A percentile compares a stretch with the other conserved stretches of the same genome.
Evolutionary conservation across 2,888 invertebrate genomes (phyloP).

Genomic region (Leptinotarsa tumamoca): DNA sequence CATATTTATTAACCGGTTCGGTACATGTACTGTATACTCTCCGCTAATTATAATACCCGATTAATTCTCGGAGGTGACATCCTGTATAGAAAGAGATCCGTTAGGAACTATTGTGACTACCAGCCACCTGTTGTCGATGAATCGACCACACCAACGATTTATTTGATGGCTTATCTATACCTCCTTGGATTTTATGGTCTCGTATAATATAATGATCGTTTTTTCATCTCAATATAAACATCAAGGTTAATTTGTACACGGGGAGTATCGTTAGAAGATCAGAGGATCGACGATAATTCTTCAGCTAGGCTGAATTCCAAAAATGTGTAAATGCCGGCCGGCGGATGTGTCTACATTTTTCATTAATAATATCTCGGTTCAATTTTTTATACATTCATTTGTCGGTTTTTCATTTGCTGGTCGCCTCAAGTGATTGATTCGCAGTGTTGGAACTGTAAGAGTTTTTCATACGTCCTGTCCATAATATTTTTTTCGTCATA

Average conservation of each 20-base stretch:
- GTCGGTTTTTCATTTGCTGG: too few relatives aligned
- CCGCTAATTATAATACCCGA: slow-evolving; percentile 1
- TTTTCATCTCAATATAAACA: slow-evolving; percentile 22
- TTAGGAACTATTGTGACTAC: slow-evolving; percentile 34
- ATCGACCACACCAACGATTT: slow-evolving; percentile 33
- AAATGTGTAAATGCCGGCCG: not conserved
- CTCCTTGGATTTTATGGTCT: slow-evolving; percentile 28
- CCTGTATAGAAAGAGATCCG: slow-evolving; percentile 36
- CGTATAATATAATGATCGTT: slow-evolving; percentile 25
- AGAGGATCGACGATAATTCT: not conserved
- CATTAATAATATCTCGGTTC: not conserved
- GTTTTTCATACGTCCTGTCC: too few relatives aligned
- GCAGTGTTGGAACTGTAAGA: too few relatives aligned
- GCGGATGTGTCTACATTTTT: not conserved
- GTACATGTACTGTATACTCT: not conserved
- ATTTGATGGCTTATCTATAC: slow-evolving; percentile 30
- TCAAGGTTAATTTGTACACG: slow-evolving; percentile 28
- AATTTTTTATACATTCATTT: too few relatives aligned
- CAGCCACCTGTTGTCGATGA: slow-evolving; percentile 32
- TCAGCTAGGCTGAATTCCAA: not conserved
- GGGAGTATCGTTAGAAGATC: slow-evolving; percentile 1
- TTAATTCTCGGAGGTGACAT: slow-evolving; percentile 13
- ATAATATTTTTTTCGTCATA: too few relatives aligned
- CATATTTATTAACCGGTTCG: slow-evolving; percentile 1
- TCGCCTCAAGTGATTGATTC: too few relatives aligned